Conservation (phyloP, 2,113 vertebrate genomes). For the Galeopterus variegatus region DNA sequence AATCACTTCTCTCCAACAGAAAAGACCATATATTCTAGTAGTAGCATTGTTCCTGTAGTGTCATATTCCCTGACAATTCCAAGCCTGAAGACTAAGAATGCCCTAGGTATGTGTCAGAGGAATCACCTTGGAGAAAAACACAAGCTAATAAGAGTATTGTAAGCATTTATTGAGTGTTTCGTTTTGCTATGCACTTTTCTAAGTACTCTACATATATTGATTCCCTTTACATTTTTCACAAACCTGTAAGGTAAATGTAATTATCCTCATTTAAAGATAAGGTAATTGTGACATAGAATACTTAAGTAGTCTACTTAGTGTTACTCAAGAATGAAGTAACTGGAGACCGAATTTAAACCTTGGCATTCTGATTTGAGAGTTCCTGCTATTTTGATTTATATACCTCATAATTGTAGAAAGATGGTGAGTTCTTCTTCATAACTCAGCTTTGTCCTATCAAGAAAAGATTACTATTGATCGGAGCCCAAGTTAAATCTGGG, state of each 20-base stretch:
- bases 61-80: background rate
- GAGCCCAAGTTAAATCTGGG: background rate
- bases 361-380: background rate
- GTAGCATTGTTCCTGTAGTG: background rate
- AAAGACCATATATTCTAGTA: background rate
- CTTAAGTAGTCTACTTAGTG: background rate
- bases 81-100: background rate
- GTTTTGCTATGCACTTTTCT: background rate
- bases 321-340: background rate
- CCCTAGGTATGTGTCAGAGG: background rate
- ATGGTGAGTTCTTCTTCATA: background rate
- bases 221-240: background rate
- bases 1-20: background rate
- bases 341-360: constrained; percentile 11
- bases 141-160: background rate
- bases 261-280: background rate
- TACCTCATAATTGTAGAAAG: background rate
- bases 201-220: background rate
- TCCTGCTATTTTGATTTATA: background rate
- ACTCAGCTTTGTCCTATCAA: background rate
- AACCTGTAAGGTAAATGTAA: background rate
- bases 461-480: background rate
- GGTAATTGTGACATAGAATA: background rate
- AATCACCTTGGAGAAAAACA: constrained; percentile 10
- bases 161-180: background rate